phyloP scores from a whole-genome alignment of 2,113 vertebrate species.

The Chaetorhynchus papuensis region DNA sequence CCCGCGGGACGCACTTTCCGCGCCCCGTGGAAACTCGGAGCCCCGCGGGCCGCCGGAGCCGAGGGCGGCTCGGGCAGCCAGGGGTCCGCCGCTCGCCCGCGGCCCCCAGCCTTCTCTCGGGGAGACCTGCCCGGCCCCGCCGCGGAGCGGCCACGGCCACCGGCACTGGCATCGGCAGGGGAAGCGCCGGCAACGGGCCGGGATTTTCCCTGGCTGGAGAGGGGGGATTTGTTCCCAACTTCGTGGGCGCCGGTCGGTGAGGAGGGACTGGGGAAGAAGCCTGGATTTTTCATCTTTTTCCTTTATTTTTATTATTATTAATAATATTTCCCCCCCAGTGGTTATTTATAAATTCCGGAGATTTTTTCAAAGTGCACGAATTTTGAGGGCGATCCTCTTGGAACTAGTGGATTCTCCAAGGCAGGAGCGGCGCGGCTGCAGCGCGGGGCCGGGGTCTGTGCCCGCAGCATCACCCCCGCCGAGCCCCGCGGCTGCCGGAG shows the following conservation, averaged over 20 bases:
- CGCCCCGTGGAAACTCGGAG: constrained; percentile 21
- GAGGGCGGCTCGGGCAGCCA: background rate
- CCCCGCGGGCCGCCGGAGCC: background rate
- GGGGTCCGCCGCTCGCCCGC: background rate
- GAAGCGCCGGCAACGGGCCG: background rate
- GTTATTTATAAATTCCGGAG: background rate
- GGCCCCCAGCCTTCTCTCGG: background rate
- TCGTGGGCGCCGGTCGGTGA: background rate
- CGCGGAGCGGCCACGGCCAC: background rate
- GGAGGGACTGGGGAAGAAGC: background rate
- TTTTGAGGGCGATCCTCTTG: background rate
- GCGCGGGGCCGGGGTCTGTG: background rate
- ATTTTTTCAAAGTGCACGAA: background rate
- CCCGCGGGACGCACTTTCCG: background rate
- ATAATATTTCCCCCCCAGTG: background rate
- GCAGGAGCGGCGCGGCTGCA: background rate
- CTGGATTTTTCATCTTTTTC: background rate
- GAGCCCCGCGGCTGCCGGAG: background rate
- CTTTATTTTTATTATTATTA: background rate
- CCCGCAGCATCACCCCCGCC: background rate
- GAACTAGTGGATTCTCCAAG: background rate
- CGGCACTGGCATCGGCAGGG: background rate
- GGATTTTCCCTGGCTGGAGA: background rate
- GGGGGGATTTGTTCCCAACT: constrained; percentile 14
- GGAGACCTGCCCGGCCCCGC: background rate